These are phyloP conservation scores for Drosophila buzzatii DNA, from an alignment of 2,888 invertebrate genomes.

Conservation along the genomic window DNA sequence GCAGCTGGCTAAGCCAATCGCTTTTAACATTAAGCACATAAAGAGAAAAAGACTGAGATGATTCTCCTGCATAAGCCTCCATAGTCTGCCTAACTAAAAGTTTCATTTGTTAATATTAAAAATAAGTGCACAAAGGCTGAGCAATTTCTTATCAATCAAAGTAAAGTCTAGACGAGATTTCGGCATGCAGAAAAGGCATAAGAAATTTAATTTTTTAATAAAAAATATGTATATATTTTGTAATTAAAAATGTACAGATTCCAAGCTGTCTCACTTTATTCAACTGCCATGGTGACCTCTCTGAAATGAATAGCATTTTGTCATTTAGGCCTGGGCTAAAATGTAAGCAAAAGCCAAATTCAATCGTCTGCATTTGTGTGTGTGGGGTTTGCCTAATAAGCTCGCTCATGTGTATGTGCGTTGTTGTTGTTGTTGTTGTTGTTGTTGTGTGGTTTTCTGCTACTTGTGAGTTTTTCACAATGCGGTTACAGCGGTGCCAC, in stretches of 20 bases:
- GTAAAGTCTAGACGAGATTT: background rate
- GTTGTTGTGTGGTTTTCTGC: conserved; percentile 19
- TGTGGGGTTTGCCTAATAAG: conserved; percentile 29
- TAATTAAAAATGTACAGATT: background rate
- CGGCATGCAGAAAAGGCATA: background rate
- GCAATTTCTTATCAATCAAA: background rate
- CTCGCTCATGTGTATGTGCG: background rate
- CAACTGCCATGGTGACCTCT: background rate
- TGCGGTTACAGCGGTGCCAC: conserved; percentile 46
- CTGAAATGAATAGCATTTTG: background rate
- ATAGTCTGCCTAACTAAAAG: background rate
- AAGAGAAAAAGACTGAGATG: background rate
- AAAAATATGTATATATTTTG: background rate
- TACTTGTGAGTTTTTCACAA: conserved; percentile 22
- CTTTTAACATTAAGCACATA: background rate
- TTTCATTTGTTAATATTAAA: background rate
- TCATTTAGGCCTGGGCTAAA: background rate
- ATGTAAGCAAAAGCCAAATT: background rate
- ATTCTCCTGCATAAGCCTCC: background rate
- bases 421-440: background rate
- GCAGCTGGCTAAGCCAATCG: background rate
- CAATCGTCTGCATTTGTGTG: conserved; percentile 5
- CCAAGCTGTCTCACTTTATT: too few species aligned
- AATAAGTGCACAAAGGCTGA: background rate
- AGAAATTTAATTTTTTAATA: background rate